Conservation (phyloP, 1,140 invertebrate genomes). For the Sycophaga agraensis region DNA sequence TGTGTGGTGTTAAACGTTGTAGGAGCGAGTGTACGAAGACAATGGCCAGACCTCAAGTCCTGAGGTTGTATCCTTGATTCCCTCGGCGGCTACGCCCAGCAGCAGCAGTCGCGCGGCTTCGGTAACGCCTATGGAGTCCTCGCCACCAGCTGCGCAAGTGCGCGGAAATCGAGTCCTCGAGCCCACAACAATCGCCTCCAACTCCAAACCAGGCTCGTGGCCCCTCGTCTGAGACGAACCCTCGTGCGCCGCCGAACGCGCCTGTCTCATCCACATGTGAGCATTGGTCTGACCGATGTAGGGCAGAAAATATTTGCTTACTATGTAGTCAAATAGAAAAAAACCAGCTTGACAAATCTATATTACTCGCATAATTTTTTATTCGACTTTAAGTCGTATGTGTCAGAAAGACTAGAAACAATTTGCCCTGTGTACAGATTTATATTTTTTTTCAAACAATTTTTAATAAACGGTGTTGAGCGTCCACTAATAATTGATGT, state of each 20-base stretch:
- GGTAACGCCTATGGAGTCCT: slow-evolving; percentile 43
- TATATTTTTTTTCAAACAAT: no score
- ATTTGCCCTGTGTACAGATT: no score
- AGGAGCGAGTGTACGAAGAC: slow-evolving; percentile 56
- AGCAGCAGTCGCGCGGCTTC: slow-evolving; percentile 45
- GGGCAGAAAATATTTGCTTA: no score
- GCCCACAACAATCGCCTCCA: slow-evolving; percentile 31
- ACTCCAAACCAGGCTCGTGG: slow-evolving; percentile 25
- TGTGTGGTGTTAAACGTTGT: slow-evolving; percentile 40
- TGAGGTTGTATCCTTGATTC: slow-evolving; percentile 52
- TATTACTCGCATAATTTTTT: no score
- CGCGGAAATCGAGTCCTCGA: slow-evolving; percentile 16
- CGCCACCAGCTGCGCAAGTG: slow-evolving; percentile 36
- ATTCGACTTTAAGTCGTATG: no score
- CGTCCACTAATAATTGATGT: no score
- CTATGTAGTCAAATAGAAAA: no score
- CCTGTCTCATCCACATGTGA: no score
- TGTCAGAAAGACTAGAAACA: no score
- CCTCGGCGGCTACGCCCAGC: slow-evolving; percentile 47
- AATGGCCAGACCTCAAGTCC: slow-evolving; percentile 51
- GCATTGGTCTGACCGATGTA: no score
- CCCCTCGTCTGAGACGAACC: slow-evolving; percentile 15
- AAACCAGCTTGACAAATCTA: no score
- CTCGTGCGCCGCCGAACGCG: not conserved
- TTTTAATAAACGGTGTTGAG: no score